phyloP scores from a whole-genome alignment of 2,797 vertebrate species.

The Characodon lateralis region DNA sequence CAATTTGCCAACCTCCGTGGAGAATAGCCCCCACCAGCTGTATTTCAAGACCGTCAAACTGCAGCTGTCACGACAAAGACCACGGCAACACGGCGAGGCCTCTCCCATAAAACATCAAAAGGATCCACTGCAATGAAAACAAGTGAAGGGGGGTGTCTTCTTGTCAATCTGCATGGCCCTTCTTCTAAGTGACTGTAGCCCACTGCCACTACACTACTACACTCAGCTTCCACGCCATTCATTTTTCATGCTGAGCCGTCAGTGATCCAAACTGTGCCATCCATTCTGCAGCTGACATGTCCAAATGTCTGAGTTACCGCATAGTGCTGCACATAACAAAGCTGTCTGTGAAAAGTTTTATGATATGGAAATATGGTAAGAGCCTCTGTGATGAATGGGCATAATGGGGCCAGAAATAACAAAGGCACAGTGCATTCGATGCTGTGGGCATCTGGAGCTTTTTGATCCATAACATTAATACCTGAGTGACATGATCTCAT shows the following conservation, averaged over 20 bases:
- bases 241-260: conserved; percentile 54
- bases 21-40: conserved; percentile 56
- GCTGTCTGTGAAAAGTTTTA: conserved; percentile 53
- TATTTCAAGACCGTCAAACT: conserved; percentile 68
- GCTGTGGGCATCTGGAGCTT: conserved; percentile 14
- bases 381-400: conserved; percentile 41
- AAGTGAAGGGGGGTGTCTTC: conserved; percentile 38
- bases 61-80: conserved; percentile 65
- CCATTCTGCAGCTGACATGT: conserved; percentile 59
- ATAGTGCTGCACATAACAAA: conserved; percentile 29
- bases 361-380: conserved; percentile 46
- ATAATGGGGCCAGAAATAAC: conserved; percentile 29
- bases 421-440: background rate
- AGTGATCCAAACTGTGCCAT: conserved; percentile 53
- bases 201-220: conserved; percentile 22
- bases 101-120: conserved; percentile 74
- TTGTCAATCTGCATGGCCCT: conserved; percentile 67
- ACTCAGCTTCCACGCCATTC: conserved; percentile 24
- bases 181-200: conserved; percentile 50
- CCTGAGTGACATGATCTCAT: background rate
- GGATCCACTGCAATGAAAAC: conserved; percentile 60
- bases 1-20: conserved; percentile 68
- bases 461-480: background rate
- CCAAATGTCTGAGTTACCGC: conserved; percentile 51
- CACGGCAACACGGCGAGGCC: conserved; percentile 54